A percentile compares a stretch with the other conserved stretches of the same genome.
Conservation (phyloP, 2,113 vertebrate species). For the Edolisoma coerulescens region DNA sequence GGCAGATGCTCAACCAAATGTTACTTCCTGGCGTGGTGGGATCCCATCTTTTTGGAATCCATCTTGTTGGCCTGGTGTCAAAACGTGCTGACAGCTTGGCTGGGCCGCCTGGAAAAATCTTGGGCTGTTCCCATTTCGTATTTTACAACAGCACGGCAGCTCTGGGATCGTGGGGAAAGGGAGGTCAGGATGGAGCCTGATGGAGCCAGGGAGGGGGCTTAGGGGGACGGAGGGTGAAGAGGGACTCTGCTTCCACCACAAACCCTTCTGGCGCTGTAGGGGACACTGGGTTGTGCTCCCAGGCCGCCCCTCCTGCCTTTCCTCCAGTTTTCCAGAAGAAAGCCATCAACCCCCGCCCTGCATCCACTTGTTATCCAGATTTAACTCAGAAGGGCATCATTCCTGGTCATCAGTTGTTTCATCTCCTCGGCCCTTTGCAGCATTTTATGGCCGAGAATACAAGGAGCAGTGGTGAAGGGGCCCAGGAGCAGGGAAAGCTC, state of each 20-base stretch:
- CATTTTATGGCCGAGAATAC: not conserved
- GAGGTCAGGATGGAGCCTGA: not conserved
- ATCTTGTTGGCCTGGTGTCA: not conserved
- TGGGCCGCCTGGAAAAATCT: not conserved
- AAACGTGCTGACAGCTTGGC: not conserved
- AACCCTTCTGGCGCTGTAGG: not conserved
- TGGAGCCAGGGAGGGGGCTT: not conserved
- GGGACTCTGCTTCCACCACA: not conserved
- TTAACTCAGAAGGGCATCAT: not conserved
- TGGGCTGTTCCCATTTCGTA: not conserved
- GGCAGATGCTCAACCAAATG: constrained; percentile 48
- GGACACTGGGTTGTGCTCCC: fast-evolving
- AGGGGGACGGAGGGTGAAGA: not conserved
- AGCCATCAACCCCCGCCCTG: not conserved
- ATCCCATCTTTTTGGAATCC: not conserved
- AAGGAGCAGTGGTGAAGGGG: not conserved
- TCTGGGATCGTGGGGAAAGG: not conserved
- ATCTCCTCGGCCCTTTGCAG: not conserved
- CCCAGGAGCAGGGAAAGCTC: not conserved
- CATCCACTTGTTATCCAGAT: not conserved
- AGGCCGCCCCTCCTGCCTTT: not conserved
- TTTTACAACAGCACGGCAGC: not conserved
- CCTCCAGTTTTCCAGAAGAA: not conserved
- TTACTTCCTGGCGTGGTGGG: not conserved
- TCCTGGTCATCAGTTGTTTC: not conserved